Evolutionary conservation across 2,888 invertebrate species (phyloP).

Genomic region (Chrysotoxum bicinctum): DNA sequence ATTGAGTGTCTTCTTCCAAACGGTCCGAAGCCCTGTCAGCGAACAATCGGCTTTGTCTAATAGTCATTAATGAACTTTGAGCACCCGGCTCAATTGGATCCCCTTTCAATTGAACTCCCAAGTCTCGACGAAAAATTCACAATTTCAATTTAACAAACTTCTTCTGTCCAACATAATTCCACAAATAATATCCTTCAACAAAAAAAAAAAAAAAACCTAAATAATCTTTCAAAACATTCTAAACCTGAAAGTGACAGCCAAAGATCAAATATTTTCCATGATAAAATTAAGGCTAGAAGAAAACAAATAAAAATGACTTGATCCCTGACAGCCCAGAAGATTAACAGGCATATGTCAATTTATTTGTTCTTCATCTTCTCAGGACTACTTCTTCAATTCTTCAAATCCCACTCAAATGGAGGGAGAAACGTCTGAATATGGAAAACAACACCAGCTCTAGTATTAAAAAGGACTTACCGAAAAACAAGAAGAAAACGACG

Average conservation of each 20-base stretch:
- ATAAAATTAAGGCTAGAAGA: slow-evolving; percentile 3
- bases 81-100: too few relatives aligned
- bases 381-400: background rate
- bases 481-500: slow-evolving; percentile 33
- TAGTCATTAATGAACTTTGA: too few relatives aligned
- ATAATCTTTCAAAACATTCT: background rate
- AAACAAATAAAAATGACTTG: slow-evolving; percentile 34
- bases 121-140: too few relatives aligned
- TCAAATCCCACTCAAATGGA: slow-evolving; percentile 4
- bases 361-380: slow-evolving; percentile 19
- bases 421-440: background rate
- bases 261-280: background rate
- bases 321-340: slow-evolving; percentile 64
- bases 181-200: background rate
- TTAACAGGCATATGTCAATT: slow-evolving; percentile 66
- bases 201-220: too few relatives aligned
- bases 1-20: too few relatives aligned
- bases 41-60: too few relatives aligned
- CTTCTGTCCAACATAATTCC: too few relatives aligned
- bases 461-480: slow-evolving; percentile 24
- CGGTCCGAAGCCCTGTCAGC: too few relatives aligned
- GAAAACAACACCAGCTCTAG: background rate
- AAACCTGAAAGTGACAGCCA: slow-evolving; percentile 6
- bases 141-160: too few relatives aligned
- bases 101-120: too few relatives aligned